phyloP scores from a whole-genome alignment of 2,113 vertebrate genomes.

The Oreochromis tanganicae region DNA sequence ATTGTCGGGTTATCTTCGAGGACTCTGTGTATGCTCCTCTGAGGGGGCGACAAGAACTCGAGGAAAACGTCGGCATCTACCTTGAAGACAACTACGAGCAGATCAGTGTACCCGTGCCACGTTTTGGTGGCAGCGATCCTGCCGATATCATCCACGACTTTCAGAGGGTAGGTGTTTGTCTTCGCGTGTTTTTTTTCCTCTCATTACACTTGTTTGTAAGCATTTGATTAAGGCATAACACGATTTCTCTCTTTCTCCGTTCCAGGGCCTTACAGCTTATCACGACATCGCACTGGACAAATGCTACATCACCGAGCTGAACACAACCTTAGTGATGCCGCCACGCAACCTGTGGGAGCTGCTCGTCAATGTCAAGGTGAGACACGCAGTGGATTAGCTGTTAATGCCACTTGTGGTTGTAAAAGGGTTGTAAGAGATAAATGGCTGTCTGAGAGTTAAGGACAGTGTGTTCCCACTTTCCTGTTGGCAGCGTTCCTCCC shows the following conservation, averaged over 20 bases:
- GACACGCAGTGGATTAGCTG: background rate
- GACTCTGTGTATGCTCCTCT: slow-evolving; percentile 79
- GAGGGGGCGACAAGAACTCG: slow-evolving; percentile 80
- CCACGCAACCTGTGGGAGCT: slow-evolving; percentile 92
- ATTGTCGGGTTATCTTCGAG: slow-evolving; percentile 85
- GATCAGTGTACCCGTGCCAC: slow-evolving; percentile 86
- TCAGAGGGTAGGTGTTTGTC: slow-evolving; percentile 75
- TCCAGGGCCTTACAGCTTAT: slow-evolving; percentile 89
- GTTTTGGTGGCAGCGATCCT: slow-evolving; percentile 85
- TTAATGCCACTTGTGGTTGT: background rate
- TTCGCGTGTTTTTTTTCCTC: background rate
- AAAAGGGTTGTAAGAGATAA: background rate
- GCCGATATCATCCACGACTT: slow-evolving; percentile 95
- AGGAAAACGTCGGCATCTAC: slow-evolving; percentile 89
- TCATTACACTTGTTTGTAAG: background rate
- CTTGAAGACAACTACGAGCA: slow-evolving; percentile 88
- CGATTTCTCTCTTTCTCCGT: background rate
- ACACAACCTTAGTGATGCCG: slow-evolving; percentile 87
- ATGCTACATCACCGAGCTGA: slow-evolving; percentile 91
- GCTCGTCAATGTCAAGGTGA: slow-evolving; percentile 88
- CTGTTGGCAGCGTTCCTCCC: background rate
- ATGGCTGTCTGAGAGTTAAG: background rate
- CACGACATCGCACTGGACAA: slow-evolving; percentile 89
- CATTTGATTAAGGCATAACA: background rate
- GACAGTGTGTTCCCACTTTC: background rate